Evolutionary conservation across 1,140 invertebrate genomes (phyloP).

Genomic region (Cydia strobilella): DNA sequence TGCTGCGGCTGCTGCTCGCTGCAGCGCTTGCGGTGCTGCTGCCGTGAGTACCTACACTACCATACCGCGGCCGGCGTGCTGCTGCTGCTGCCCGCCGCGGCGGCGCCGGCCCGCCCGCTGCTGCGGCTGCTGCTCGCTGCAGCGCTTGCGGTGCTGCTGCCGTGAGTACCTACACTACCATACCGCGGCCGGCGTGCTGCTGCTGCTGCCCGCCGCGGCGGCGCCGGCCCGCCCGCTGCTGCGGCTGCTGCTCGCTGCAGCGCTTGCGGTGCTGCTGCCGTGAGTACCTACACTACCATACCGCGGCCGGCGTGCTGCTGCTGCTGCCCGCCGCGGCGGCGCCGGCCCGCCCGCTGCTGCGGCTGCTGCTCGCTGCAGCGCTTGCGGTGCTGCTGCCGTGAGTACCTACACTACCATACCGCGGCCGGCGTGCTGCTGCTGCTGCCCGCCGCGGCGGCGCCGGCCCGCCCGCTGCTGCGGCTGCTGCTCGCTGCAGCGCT

Average conservation of each 20-base stretch:
- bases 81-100: constrained; percentile 26
- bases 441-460: too few species aligned
- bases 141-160: constrained; percentile 42
- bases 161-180: constrained; percentile 42
- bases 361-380: constrained; percentile 33
- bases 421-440: too few species aligned
- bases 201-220: too few species aligned
- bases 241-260: constrained; percentile 32
- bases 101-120: constrained; percentile 34
- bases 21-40: constrained; percentile 42
- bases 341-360: constrained; percentile 34
- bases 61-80: too few species aligned
- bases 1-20: constrained; percentile 33
- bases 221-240: constrained; percentile 36
- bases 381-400: constrained; percentile 46
- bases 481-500: constrained; percentile 35
- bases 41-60: constrained; percentile 43
- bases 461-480: constrained; percentile 34
- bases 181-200: too few species aligned
- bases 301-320: too few species aligned
- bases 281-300: constrained; percentile 40
- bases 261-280: constrained; percentile 45
- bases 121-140: constrained; percentile 33
- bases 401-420: constrained; percentile 38
- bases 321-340: too few species aligned